Evolutionary conservation across 2,113 vertebrate genomes (phyloP).

Genomic region (Clarias gariepinus): DNA sequence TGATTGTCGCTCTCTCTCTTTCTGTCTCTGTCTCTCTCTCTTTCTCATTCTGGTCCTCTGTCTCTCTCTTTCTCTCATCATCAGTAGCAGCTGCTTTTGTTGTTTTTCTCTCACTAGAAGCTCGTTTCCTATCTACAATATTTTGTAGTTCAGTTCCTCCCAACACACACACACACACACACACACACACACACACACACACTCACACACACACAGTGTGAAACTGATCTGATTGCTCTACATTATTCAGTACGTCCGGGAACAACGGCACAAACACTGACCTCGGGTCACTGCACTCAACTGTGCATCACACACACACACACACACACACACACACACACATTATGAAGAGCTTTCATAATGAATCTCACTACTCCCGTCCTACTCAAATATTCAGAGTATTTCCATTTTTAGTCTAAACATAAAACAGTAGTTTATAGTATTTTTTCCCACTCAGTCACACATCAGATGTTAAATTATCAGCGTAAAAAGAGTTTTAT

Average conservation of each 20-base stretch:
- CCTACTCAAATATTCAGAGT: too few species aligned
- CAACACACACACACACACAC: not conserved
- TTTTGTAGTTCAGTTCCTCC: not conserved
- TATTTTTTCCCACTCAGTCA: too few species aligned
- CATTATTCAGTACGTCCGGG: conserved; percentile 31
- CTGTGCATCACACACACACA: not conserved
- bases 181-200: conserved; percentile 29
- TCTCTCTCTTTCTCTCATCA: too few species aligned
- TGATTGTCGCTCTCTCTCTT: too few species aligned
- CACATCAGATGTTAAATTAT: too few species aligned
- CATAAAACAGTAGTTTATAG: too few species aligned
- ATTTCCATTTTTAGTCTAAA: too few species aligned
- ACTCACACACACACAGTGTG: conserved; percentile 9
- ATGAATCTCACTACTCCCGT: too few species aligned
- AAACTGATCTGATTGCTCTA: conserved; percentile 12
- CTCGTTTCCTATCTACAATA: not conserved
- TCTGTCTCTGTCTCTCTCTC: too few species aligned
- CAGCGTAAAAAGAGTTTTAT: too few species aligned
- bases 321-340: conserved; percentile 1
- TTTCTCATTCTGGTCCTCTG: too few species aligned
- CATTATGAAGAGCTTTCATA: not conserved
- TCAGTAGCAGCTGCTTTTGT: not conserved
- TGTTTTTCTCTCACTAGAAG: not conserved
- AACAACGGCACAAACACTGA: conserved; percentile 19
- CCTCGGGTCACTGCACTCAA: conserved; percentile 8